A percentile compares a stretch with the other conserved stretches of the same genome.
Evolutionary conservation across 2,113 vertebrate genomes (phyloP).

Genomic region (Bagarius yarrelli): DNA sequence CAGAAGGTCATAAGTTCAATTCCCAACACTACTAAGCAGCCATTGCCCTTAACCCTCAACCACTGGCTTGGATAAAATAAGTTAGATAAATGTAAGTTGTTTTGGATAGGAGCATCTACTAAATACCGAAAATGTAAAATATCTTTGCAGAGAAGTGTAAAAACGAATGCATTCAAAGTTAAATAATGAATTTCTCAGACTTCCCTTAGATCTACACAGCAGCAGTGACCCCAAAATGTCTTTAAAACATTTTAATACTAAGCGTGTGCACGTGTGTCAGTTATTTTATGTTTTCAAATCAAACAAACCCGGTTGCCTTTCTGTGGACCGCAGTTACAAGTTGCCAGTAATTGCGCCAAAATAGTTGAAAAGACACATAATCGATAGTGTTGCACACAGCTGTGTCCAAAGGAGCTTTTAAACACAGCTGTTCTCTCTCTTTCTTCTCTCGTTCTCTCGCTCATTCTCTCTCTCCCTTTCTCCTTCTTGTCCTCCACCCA

Average conservation of each 20-base stretch:
- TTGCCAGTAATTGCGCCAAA: constrained; percentile 62
- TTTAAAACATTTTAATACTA: constrained; percentile 35
- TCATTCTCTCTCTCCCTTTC: constrained; percentile 38
- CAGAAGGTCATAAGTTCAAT: too few relatives aligned
- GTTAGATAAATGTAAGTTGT: too few relatives aligned
- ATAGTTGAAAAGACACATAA: constrained; percentile 69
- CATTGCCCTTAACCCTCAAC: too few relatives aligned
- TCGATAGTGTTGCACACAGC: constrained; percentile 62
- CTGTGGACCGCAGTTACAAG: constrained; percentile 51
- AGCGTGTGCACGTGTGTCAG: constrained; percentile 39
- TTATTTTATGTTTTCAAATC: constrained; percentile 57
- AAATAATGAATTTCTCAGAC: neutral
- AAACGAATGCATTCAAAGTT: neutral
- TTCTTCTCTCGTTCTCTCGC: constrained; percentile 15
- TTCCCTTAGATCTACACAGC: constrained; percentile 1
- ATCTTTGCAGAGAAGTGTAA: neutral
- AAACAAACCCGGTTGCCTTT: constrained; percentile 56
- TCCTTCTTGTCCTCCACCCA: constrained; percentile 62
- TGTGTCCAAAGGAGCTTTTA: constrained; percentile 74
- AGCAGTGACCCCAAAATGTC: constrained; percentile 20
- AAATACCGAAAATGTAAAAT: neutral
- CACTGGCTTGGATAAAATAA: too few relatives aligned
- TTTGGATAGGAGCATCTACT: too few relatives aligned
- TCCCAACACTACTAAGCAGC: too few relatives aligned
- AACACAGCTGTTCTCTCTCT: constrained; percentile 66